These are phyloP conservation scores for Phoxinus phoxinus DNA, from an alignment of 2,113 vertebrate species.

Conservation along the genomic window DNA sequence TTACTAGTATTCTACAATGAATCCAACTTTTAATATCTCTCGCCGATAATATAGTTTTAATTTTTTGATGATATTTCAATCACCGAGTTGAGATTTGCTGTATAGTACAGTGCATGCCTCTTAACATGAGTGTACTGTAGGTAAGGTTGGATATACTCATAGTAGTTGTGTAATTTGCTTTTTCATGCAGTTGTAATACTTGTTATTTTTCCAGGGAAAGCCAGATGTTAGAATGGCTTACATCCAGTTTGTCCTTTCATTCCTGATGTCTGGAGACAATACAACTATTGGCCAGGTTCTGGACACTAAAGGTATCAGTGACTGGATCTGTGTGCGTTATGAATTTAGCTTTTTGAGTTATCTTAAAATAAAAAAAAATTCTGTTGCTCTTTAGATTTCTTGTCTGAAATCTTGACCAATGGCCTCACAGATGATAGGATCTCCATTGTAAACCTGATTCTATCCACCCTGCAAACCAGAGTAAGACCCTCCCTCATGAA, in stretches of 20 bases:
- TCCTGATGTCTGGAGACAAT: slow-evolving; percentile 88
- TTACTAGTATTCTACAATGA: too few species aligned
- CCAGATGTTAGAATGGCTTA: slow-evolving; percentile 90
- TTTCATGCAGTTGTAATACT: neutral
- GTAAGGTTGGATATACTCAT: too few species aligned
- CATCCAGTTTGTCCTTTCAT: slow-evolving; percentile 90
- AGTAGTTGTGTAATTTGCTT: too few species aligned
- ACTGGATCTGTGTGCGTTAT: neutral
- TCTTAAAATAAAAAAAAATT: neutral
- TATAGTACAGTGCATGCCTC: too few species aligned
- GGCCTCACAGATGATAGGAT: slow-evolving; percentile 90
- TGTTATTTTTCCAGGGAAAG: slow-evolving; percentile 76
- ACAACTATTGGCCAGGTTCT: slow-evolving; percentile 82
- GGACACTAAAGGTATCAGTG: slow-evolving; percentile 87
- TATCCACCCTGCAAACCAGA: slow-evolving; percentile 88
- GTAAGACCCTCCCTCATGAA: slow-evolving; percentile 65
- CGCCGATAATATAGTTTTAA: too few species aligned
- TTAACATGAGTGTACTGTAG: too few species aligned
- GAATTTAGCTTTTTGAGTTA: neutral
- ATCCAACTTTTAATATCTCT: too few species aligned
- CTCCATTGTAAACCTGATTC: slow-evolving; percentile 85
- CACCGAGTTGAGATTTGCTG: too few species aligned
- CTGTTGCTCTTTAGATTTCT: slow-evolving; percentile 80
- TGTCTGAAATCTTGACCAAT: slow-evolving; percentile 85
- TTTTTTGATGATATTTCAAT: too few species aligned